Evolutionary conservation across 2,113 vertebrate species (phyloP).

Genomic region (Toxostoma redivivum): DNA sequence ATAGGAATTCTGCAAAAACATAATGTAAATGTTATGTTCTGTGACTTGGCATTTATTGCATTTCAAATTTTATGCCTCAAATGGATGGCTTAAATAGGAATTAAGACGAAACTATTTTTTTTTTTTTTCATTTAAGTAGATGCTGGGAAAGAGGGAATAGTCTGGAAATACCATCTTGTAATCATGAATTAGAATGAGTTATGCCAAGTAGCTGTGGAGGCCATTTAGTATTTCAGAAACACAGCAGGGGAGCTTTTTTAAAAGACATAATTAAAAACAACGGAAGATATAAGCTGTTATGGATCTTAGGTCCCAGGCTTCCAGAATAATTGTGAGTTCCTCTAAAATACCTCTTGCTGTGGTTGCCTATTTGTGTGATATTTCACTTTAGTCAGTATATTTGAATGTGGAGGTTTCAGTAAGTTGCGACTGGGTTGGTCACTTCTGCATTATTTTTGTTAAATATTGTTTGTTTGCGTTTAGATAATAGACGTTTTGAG

Average conservation of each 20-base stretch:
- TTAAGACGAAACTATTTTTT: background rate
- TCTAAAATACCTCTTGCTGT: constrained; percentile 42
- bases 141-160: constrained; percentile 55
- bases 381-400: constrained; percentile 3
- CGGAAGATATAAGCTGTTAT: constrained; percentile 62
- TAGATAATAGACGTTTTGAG: background rate
- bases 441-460: background rate
- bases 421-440: background rate
- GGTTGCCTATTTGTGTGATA: background rate
- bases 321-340: constrained; percentile 60
- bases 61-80: background rate
- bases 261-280: constrained; percentile 77
- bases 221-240: constrained; percentile 73
- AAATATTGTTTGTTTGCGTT: background rate
- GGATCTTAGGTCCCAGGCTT: constrained; percentile 65
- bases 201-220: constrained; percentile 66
- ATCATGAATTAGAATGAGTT: constrained; percentile 72
- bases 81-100: background rate
- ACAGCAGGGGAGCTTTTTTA: constrained; percentile 71
- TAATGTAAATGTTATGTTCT: background rate
- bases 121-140: background rate
- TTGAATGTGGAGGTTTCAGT: background rate
- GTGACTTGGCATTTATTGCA: background rate
- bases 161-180: constrained; percentile 62
- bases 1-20: background rate